These are phyloP conservation scores for Poecile montanus DNA, from an alignment of 2,797 vertebrate genomes.

Conservation along the genomic window DNA sequence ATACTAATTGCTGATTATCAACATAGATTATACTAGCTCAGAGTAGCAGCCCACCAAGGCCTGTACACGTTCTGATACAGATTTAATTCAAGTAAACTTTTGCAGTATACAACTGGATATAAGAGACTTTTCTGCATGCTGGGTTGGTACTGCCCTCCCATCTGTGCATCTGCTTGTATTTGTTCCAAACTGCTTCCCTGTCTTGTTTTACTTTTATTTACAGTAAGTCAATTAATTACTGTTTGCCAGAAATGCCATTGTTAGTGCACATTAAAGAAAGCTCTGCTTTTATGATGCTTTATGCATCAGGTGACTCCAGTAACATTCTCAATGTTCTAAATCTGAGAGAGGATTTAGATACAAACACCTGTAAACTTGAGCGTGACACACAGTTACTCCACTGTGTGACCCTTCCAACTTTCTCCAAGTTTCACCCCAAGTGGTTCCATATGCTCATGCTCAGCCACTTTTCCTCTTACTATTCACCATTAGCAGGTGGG, in stretches of 20 bases:
- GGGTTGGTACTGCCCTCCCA: neutral
- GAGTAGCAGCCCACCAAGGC: neutral
- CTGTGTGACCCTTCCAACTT: neutral
- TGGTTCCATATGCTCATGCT: neutral
- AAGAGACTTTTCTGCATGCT: neutral
- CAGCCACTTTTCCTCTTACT: neutral
- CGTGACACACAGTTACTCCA: neutral
- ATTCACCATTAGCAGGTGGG: neutral
- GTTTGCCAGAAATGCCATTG: neutral
- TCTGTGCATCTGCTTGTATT: neutral
- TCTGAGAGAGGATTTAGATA: neutral
- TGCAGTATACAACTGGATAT: neutral
- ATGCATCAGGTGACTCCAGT: neutral
- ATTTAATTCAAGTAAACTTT: neutral
- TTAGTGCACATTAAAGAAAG: neutral
- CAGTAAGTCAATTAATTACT: neutral
- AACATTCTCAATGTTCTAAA: neutral
- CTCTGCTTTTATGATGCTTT: neutral
- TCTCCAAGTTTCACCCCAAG: neutral
- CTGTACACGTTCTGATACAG: neutral
- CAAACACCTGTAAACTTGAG: neutral
- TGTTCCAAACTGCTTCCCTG: neutral
- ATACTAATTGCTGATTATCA: neutral
- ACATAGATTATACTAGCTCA: neutral
- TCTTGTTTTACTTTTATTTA: neutral